Percentiles rank a stretch among this genome's conserved stretches.
Evolutionary conservation across 2,888 invertebrate species (phyloP).

Genomic region (Eupithecia exiguata): DNA sequence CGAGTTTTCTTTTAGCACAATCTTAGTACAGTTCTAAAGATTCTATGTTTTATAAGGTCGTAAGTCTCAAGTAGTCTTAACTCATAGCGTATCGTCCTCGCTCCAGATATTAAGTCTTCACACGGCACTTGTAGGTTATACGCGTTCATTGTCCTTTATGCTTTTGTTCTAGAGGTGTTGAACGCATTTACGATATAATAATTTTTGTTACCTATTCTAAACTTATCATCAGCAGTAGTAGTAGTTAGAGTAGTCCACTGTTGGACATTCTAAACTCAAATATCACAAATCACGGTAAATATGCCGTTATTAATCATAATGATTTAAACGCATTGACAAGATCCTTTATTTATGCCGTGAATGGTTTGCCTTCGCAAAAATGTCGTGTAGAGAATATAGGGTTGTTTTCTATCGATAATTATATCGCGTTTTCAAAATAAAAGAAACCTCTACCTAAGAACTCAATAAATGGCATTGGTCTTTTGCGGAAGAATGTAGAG

Average conservation of each 20-base stretch:
- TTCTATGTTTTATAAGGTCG: not conserved
- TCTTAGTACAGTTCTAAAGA: not conserved
- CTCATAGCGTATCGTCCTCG: conserved; percentile 5
- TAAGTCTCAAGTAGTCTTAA: not conserved
- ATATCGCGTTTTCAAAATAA: not conserved
- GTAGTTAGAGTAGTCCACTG: too few relatives aligned
- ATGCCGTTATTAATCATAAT: too few relatives aligned
- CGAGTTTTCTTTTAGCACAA: not conserved
- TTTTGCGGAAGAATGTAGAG: too few relatives aligned
- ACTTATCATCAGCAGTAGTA: too few relatives aligned
- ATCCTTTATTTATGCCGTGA: not conserved
- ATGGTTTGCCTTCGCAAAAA: not conserved
- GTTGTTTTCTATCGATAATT: not conserved
- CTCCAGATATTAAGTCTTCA: conserved; percentile 5
- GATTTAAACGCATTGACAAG: not conserved
- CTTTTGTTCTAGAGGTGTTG: not conserved
- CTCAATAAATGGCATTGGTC: too few relatives aligned
- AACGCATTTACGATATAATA: not conserved
- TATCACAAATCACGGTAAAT: too few relatives aligned
- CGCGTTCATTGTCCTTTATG: not conserved
- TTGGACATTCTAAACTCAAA: too few relatives aligned
- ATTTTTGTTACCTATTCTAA: too few relatives aligned
- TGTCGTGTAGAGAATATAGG: not conserved
- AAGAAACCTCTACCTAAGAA: too few relatives aligned
- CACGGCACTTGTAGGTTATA: conserved; percentile 1